Percentiles rank a stretch among this genome's conserved stretches.
These are phyloP conservation scores for Synanthedon andrenaeformis DNA, from an alignment of 2,888 invertebrate species.

Conservation along the genomic window DNA sequence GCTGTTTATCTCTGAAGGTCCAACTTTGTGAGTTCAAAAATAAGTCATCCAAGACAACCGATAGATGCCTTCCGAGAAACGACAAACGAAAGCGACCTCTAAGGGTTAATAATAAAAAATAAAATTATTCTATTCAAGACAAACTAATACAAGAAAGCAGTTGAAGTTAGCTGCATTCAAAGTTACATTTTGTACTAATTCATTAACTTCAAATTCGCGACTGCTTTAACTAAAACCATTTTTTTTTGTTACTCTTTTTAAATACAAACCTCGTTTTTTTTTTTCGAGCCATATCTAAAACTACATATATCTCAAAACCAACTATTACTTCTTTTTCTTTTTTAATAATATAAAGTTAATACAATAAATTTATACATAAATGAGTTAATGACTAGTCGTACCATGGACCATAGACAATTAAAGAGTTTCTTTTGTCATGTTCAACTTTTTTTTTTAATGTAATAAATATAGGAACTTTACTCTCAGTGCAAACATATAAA, in stretches of 20 bases:
- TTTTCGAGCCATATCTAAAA: not conserved
- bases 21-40: no score
- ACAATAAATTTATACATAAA: conserved; percentile 53
- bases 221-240: conserved; percentile 4
- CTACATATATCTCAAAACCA: conserved; percentile 3
- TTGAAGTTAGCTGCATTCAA: conserved; percentile 20
- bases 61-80: conserved; percentile 13
- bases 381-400: conserved; percentile 59
- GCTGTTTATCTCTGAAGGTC: conserved; percentile 1
- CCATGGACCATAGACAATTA: conserved; percentile 53
- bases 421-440: conserved; percentile 24
- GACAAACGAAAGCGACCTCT: conserved; percentile 25
- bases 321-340: conserved; percentile 29
- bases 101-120: conserved; percentile 34
- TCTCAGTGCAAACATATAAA: conserved; percentile 54
- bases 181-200: conserved; percentile 42
- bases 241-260: not conserved
- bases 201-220: conserved; percentile 16
- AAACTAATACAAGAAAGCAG: conserved; percentile 23
- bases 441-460: conserved; percentile 30
- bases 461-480: conserved; percentile 66
- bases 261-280: no score
- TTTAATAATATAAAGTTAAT: conserved; percentile 34
- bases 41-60: no score
- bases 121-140: conserved; percentile 41